phyloP scores from a whole-genome alignment of 2,888 invertebrate species.

The Belgica antarctica region DNA sequence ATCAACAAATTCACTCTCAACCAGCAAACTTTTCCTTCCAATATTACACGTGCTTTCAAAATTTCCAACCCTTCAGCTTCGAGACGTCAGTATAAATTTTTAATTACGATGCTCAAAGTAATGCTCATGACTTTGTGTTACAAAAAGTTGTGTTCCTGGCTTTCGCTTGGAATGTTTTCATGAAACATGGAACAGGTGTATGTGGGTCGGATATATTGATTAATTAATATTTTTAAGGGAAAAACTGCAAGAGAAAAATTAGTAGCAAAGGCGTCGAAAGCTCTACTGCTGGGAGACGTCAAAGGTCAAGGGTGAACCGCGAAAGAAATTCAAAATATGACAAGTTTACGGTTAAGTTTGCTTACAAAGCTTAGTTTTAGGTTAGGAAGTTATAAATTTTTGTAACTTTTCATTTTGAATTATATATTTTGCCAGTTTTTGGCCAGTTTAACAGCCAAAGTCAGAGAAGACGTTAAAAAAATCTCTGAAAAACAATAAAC shows the following conservation, averaged over 20 bases:
- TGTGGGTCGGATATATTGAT: slow-evolving; percentile 29
- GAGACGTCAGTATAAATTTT: neutral
- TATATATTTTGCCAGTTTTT: too few relatives aligned
- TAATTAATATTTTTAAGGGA: slow-evolving; percentile 25
- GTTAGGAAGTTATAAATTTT: too few relatives aligned
- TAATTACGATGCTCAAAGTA: neutral
- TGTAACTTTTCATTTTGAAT: too few relatives aligned
- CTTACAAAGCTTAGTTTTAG: too few relatives aligned
- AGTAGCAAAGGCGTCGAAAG: too few relatives aligned
- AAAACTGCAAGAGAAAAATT: too few relatives aligned
- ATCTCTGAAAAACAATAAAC: neutral
- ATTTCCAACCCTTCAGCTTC: neutral
- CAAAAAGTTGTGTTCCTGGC: neutral
- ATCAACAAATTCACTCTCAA: neutral
- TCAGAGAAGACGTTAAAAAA: too few relatives aligned
- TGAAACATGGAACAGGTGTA: slow-evolving; percentile 36
- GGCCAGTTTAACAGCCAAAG: too few relatives aligned
- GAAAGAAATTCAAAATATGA: too few relatives aligned
- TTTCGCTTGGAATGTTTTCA: too few relatives aligned
- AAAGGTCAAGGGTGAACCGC: neutral
- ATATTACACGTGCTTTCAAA: neutral
- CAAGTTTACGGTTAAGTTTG: too few relatives aligned
- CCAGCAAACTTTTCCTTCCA: neutral
- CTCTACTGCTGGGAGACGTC: neutral
- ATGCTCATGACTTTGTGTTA: neutral